phyloP scores from a whole-genome alignment of 2,797 vertebrate species.

The Tarsius wallacei region DNA sequence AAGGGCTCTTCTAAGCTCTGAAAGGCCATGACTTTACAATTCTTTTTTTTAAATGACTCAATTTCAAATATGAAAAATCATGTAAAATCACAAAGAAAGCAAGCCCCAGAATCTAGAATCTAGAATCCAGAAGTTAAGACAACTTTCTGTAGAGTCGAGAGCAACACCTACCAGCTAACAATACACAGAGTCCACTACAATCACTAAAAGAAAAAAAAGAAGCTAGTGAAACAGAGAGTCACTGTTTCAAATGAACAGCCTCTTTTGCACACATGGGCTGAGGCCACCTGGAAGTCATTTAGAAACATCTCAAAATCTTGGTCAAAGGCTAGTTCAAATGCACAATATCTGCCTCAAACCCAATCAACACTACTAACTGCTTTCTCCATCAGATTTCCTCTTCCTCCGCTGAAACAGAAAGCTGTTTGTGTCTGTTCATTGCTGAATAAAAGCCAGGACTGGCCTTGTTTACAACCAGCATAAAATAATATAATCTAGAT shows the following conservation, averaged over 20 bases:
- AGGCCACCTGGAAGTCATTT: conserved; percentile 12
- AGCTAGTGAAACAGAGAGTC: not conserved
- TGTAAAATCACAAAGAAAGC: not conserved
- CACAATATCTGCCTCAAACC: not conserved
- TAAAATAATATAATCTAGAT: not conserved
- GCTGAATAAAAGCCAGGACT: not conserved
- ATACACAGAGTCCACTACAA: too few species aligned
- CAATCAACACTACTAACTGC: not conserved
- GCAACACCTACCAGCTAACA: not conserved
- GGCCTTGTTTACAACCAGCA: not conserved
- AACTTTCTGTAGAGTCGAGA: not conserved
- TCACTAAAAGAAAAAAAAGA: not conserved
- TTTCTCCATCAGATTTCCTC: not conserved
- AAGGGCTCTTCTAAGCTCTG: not conserved
- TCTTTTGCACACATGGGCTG: not conserved
- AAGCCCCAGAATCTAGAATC: not conserved
- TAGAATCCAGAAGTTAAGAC: too few species aligned
- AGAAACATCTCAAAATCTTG: conserved; percentile 14
- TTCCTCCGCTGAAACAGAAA: not conserved
- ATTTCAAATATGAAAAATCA: not conserved
- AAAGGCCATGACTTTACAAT: not conserved
- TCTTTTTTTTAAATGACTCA: not conserved
- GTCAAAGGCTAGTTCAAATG: not conserved
- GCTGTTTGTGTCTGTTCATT: not conserved
- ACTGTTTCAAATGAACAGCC: not conserved